Conservation (phyloP, 2,113 vertebrate genomes). For the Leptodactylus fuscus region DNA sequence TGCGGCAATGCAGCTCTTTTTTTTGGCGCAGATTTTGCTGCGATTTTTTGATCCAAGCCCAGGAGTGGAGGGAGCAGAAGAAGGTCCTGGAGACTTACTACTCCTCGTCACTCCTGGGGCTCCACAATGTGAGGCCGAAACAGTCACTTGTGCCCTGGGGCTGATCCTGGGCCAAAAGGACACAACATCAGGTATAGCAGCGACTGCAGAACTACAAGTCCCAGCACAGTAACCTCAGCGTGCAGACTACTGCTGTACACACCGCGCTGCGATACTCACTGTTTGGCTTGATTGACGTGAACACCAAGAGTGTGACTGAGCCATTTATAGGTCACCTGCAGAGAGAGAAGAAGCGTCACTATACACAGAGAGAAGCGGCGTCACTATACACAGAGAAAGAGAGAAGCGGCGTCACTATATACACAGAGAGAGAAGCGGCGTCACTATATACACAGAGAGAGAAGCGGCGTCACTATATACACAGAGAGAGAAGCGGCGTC, state of each 20-base stretch:
- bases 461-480: neutral
- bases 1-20: too few relatives aligned
- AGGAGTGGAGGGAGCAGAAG: too few relatives aligned
- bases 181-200: too few relatives aligned
- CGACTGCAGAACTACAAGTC: neutral
- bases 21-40: too few relatives aligned
- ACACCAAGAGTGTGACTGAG: slow-evolving; percentile 92
- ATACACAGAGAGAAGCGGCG: neutral
- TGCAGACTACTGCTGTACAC: too few relatives aligned
- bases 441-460: neutral
- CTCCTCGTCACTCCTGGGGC: too few relatives aligned
- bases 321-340: slow-evolving; percentile 97
- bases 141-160: too few relatives aligned
- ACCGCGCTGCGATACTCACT: slow-evolving; percentile 77
- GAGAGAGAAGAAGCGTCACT: neutral
- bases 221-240: neutral
- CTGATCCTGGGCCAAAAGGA: too few relatives aligned
- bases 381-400: neutral
- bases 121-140: too few relatives aligned
- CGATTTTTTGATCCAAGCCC: too few relatives aligned
- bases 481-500: neutral
- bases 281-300: slow-evolving; percentile 92
- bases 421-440: neutral
- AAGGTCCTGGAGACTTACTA: too few relatives aligned
- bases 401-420: too few relatives aligned